phyloP scores from a whole-genome alignment of 2,888 invertebrate genomes.

The Ommatoiulus sabulosus region DNA sequence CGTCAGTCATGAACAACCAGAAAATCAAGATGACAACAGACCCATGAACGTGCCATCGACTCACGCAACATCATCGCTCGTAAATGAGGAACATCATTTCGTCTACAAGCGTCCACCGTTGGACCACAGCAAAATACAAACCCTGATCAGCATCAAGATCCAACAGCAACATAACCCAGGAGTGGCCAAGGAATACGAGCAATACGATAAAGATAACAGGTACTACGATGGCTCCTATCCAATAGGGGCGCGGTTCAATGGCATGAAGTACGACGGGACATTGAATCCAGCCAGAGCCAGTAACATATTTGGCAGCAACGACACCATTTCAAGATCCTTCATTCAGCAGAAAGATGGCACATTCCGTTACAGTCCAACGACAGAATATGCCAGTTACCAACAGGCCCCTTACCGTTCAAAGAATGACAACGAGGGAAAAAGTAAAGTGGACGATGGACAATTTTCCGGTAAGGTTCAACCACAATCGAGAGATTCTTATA shows the following conservation, averaged over 20 bases:
- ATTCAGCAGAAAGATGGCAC: background rate
- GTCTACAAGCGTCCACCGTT: slow-evolving; percentile 49
- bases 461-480: background rate
- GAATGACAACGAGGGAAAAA: background rate
- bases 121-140: slow-evolving; percentile 38
- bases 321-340: background rate
- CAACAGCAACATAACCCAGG: background rate
- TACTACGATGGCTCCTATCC: slow-evolving; percentile 3
- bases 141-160: background rate
- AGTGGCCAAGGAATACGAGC: background rate
- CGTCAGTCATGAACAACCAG: background rate
- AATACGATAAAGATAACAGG: background rate
- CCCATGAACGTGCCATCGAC: background rate
- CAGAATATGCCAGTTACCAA: slow-evolving; percentile 41
- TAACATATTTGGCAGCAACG: background rate
- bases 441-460: background rate
- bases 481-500: background rate
- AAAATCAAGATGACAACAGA: background rate
- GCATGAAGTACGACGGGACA: background rate
- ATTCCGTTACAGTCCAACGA: slow-evolving; percentile 32
- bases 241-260: too few relatives aligned
- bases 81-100: background rate
- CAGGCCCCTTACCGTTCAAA: background rate
- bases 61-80: background rate
- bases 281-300: background rate